Percentiles rank a stretch among this genome's conserved stretches.
Conservation (phyloP, 2,888 invertebrate genomes). For the Amblyjoppa fuscipennis region DNA sequence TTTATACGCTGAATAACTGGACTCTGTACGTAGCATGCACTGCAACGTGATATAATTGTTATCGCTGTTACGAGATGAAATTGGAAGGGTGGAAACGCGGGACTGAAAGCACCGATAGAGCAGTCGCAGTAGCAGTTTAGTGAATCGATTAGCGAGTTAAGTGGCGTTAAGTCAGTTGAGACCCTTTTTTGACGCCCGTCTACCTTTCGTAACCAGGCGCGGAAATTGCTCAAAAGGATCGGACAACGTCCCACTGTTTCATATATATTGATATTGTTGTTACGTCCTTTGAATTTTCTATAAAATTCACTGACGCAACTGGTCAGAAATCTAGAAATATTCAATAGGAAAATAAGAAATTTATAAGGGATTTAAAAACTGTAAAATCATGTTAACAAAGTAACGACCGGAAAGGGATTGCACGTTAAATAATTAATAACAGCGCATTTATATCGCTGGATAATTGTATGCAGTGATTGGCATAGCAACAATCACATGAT, state of each 20-base stretch:
- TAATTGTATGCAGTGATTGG: no score
- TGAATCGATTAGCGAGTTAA: conserved; percentile 58
- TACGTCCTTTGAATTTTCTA: no score
- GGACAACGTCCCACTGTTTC: conserved; percentile 35
- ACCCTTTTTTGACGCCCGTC: conserved; percentile 37
- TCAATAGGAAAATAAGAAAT: no score
- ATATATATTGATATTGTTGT: no score
- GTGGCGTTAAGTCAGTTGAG: conserved; percentile 47
- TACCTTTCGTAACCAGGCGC: conserved; percentile 41
- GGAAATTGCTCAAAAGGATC: conserved; percentile 62
- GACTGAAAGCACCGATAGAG: conserved; percentile 16
- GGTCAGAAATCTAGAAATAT: no score
- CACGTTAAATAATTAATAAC: no score
- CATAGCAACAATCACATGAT: no score
- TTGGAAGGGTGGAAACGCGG: background rate
- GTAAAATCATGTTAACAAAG: no score
- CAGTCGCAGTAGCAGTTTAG: conserved; percentile 38
- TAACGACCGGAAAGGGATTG: no score
- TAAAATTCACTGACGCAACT: no score
- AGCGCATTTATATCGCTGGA: no score
- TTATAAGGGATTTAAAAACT: no score
- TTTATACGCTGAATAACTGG: background rate
- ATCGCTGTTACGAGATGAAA: background rate
- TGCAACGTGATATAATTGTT: background rate
- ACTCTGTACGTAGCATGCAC: background rate